Conservation (phyloP, 2,888 invertebrate species). For the Drosophila heteroneura region DNA sequence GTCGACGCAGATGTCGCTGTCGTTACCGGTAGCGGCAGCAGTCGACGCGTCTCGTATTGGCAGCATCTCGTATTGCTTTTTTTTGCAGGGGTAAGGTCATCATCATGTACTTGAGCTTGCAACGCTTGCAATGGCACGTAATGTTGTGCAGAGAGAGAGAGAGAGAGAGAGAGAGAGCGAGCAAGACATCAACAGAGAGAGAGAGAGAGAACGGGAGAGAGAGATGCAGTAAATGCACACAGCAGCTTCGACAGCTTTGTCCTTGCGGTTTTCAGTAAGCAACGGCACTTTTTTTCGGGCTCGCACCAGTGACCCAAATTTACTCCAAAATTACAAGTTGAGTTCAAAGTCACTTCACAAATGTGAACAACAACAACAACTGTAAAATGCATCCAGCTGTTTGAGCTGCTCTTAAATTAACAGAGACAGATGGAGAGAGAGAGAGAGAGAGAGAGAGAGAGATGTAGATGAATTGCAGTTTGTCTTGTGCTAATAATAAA, state of each 20-base stretch:
- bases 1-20: conserved; percentile 19
- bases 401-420: conserved; percentile 11
- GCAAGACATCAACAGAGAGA: conserved; percentile 1
- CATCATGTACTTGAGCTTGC: conserved; percentile 77
- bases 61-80: conserved; percentile 21
- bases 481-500: background rate
- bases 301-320: conserved; percentile 71
- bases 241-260: conserved; percentile 51
- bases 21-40: conserved; percentile 32
- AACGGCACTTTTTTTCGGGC: conserved; percentile 29
- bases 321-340: conserved; percentile 44
- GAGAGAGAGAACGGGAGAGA: conserved; percentile 3
- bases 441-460: background rate
- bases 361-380: conserved; percentile 1
- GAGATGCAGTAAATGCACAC: conserved; percentile 47
- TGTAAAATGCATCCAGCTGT: conserved; percentile 17
- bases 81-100: conserved; percentile 74
- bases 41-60: conserved; percentile 36
- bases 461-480: background rate
- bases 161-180: conserved; percentile 3
- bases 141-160: conserved; percentile 31
- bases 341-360: conserved; percentile 58
- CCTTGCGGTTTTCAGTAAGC: conserved; percentile 59
- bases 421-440: background rate
- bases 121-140: conserved; percentile 66